A percentile compares a stretch with the other conserved stretches of the same genome.
phyloP scores from a whole-genome alignment of 2,113 vertebrate species.

The Coryphaenoides rupestris region DNA sequence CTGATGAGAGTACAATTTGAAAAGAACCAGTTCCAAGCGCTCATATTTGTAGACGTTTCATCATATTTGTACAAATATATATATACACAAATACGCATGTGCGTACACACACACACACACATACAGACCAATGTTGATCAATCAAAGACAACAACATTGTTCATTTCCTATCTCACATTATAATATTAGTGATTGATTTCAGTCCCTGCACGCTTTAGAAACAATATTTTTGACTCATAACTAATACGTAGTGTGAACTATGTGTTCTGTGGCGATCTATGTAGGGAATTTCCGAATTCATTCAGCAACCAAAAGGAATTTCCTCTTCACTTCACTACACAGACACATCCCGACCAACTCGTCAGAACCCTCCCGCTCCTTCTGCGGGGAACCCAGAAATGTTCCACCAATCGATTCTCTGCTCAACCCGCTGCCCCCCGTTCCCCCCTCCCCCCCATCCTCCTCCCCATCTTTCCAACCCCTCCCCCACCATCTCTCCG shows the following conservation, averaged over 20 bases:
- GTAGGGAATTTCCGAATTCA: conserved; percentile 58
- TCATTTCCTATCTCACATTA: too few species aligned
- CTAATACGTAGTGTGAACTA: conserved; percentile 9
- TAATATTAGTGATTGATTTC: too few species aligned
- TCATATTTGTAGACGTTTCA: too few species aligned
- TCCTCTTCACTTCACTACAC: conserved; percentile 66
- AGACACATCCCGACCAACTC: conserved; percentile 33
- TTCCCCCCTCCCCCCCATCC: background rate
- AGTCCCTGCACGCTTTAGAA: too few species aligned
- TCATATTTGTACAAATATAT: background rate
- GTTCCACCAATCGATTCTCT: background rate
- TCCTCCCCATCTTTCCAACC: conserved; percentile 15
- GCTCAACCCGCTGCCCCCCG: background rate
- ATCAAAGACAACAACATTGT: too few species aligned
- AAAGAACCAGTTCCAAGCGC: too few species aligned
- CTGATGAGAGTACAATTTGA: too few species aligned
- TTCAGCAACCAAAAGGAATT: conserved; percentile 65
- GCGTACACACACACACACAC: background rate
- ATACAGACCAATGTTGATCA: conserved; percentile 1
- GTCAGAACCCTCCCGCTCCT: conserved; percentile 33
- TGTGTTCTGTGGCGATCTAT: conserved; percentile 29
- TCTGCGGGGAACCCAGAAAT: background rate
- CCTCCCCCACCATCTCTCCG: conserved; percentile 16
- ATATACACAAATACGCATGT: conserved; percentile 3
- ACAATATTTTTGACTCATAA: too few species aligned